Percentiles rank a stretch among this genome's conserved stretches.
These are phyloP conservation scores for Panthera leo DNA, from an alignment of 2,113 vertebrate genomes.

Conservation along the genomic window DNA sequence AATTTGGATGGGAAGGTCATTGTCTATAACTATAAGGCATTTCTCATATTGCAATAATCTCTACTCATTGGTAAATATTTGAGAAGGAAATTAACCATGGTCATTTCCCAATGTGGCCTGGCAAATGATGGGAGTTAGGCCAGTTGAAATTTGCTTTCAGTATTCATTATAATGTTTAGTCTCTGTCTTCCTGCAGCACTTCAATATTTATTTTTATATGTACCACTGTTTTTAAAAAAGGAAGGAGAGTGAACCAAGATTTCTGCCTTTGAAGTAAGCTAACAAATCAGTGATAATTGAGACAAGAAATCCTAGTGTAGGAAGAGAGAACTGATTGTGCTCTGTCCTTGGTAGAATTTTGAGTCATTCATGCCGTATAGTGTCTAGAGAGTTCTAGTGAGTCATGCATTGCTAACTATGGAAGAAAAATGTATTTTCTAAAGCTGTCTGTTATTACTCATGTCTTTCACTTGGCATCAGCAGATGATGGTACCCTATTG, in stretches of 20 bases:
- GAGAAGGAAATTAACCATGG: conserved; percentile 5
- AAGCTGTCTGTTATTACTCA: conserved; percentile 84
- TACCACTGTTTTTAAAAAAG: conserved; percentile 25
- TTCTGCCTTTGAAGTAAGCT: conserved; percentile 68
- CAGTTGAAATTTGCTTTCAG: conserved; percentile 12
- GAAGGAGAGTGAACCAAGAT: neutral
- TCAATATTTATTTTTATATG: neutral
- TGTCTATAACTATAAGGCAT: neutral
- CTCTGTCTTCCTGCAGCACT: conserved; percentile 40
- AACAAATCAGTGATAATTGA: conserved; percentile 75
- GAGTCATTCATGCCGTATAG: conserved; percentile 83
- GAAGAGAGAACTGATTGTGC: conserved; percentile 79
- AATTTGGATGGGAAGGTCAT: neutral
- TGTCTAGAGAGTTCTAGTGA: conserved; percentile 83
- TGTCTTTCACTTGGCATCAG: conserved; percentile 76
- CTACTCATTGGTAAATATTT: neutral
- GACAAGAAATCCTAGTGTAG: conserved; percentile 76
- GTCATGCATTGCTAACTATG: conserved; percentile 83
- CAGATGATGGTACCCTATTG: conserved; percentile 82
- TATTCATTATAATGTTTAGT: conserved; percentile 33
- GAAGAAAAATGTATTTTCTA: conserved; percentile 82
- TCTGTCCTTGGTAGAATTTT: conserved; percentile 79
- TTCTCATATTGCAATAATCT: neutral
- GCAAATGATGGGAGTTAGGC: neutral
- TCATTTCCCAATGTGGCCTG: neutral